Evolutionary conservation across 2,113 vertebrate genomes (phyloP), one percentile per base, ranked within the genome.

Genomic region (Paradoxurus hermaphroditus): DNA sequence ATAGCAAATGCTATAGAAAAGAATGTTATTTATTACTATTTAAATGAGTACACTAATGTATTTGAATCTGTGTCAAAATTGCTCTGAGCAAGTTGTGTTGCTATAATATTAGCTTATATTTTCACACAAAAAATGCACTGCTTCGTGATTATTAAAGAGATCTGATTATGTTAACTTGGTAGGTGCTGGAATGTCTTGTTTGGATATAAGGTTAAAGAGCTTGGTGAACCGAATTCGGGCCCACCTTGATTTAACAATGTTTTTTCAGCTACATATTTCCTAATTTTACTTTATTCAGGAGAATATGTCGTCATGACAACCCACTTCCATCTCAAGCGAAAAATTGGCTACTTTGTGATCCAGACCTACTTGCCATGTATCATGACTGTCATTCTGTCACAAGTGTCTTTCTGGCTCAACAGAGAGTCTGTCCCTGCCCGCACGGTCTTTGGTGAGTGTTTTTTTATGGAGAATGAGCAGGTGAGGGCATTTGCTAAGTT

Each of bases 371-470:
- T 99, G 75, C 99, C 99, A 81, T 99, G 99, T 99, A 99, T 99
- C 98, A 99, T 99, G 99, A 99, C 99, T 0, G 99, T 99, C 98
- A 99, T 99, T 97, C 99, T 99, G 96, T 99, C 99, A 96, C 99
- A 99, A 98, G 99, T 99, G 62, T 99, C 99, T 98, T 99, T 99
- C 99, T 99, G 99, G 99, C 99, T 99, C 68, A 99, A 99, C 99
- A 99, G 99, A 96, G 99, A 99, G 96, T 99, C 99, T 0, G 99
- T 99, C 83, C 99, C 99, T 62, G 99, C 99, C 1, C 99, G 99
- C 95, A 99, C 99, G 0, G 99, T 99, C 31, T 99, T 99, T 68
- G 99, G 99, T 99, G 98, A 99, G 99, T 98, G 92, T 90, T 86
- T 5, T 62, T 67, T 82, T 82, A 34, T 82, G 31, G 23, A 94